These are phyloP conservation scores for Acanthis flammea DNA, from an alignment of 2,797 vertebrate species.

Conservation along the genomic window DNA sequence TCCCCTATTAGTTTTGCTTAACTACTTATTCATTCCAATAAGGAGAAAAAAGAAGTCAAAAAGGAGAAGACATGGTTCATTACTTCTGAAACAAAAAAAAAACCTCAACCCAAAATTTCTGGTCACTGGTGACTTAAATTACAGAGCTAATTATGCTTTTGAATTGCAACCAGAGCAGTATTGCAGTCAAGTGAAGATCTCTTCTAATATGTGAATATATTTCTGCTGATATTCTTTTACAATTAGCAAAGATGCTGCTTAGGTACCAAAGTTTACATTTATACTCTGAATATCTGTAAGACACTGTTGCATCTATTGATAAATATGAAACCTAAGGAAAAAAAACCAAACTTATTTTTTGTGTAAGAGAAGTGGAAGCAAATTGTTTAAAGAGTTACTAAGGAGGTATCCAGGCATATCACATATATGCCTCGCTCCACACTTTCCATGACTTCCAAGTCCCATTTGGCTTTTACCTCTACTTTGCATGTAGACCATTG, in stretches of 20 bases:
- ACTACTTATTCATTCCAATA: not conserved
- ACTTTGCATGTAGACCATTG: constrained; percentile 91
- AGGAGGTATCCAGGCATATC: not conserved
- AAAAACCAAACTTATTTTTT: not conserved
- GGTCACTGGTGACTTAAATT: not conserved
- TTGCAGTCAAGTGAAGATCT: not conserved
- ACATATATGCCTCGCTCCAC: not conserved
- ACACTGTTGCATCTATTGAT: not conserved
- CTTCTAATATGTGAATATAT: not conserved
- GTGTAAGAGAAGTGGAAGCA: not conserved
- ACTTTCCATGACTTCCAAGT: not conserved
- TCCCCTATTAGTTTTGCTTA: not conserved
- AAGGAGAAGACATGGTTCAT: not conserved
- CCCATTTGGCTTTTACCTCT: constrained; percentile 78
- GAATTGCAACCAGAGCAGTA: not conserved
- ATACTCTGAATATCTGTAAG: not conserved
- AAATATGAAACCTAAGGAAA: not conserved
- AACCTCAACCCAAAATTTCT: not conserved
- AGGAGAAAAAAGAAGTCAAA: not conserved
- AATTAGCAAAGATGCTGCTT: not conserved
- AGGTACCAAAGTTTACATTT: not conserved
- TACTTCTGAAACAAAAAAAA: not conserved
- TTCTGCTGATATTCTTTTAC: not conserved
- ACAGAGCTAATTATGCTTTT: not conserved
- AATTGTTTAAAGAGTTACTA: not conserved